Evolutionary conservation across 2,113 vertebrate genomes (phyloP), one percentile per base, ranked within the genome.

Genomic region (Aldabrachelys gigantea): DNA sequence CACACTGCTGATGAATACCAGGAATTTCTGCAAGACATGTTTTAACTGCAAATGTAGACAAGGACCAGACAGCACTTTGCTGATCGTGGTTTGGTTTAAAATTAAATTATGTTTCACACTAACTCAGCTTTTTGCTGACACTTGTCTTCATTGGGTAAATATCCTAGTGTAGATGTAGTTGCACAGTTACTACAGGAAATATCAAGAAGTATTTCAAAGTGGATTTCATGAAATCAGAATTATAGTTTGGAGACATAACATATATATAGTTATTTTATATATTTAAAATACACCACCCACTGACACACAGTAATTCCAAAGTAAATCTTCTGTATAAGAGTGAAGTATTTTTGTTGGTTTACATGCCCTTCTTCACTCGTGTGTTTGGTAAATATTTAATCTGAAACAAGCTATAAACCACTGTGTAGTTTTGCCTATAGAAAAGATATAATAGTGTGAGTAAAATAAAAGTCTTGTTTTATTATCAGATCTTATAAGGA

Each of bases 341-440:
- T 95, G 80, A 96, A 97, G 95, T 78, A 9, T 59, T 90, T 93
- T n/a, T 82, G 1, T 93, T 95, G 80, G 95, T 97, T 97, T 97
- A 97, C 94, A 96, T 97, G 96, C 94, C 96, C 75, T 97, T 97
- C 81, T 95, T 21, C 94, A 93, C 12, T 95, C 88, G 56, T 79
- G 14, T 95, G 82, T 95, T 97, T 85, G 85, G n/a, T 88, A 96
- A 94, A 82, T 95, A 53, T 87, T 94, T 95, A 3, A 90, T 95
- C 93, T 79, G 91, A 88, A 95, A 84, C 89, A n/a, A 93, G n/a
- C 49, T 81, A 14, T 91, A 92, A 86, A 81, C 41, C 49, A 86
- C 72, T 84, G 8, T 86, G 13, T 35, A 95, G 52, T 97, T 95
- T 93, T 92, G 85, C 88, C 94, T 65, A 19, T 80, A 2, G 88